Evolutionary conservation across 2,888 invertebrate species (phyloP).

Genomic region (Malachius bipustulatus): DNA sequence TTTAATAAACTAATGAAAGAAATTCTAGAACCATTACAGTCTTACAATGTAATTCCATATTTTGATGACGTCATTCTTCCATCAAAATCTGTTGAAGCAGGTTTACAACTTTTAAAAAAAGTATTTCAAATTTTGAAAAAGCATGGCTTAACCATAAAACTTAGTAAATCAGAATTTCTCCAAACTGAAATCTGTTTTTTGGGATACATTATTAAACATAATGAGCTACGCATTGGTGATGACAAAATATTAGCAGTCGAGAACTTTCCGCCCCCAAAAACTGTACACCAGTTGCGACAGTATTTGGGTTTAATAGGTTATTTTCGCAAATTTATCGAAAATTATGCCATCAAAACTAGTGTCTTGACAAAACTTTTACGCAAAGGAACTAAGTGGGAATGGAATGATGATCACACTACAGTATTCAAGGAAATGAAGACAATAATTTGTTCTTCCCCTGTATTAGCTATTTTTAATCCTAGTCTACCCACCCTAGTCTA

Average conservation of each 20-base stretch:
- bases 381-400: slow-evolving; percentile 2
- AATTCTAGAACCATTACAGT: slow-evolving; percentile 12
- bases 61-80: slow-evolving; percentile 26
- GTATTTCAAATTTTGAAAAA: slow-evolving; percentile 12
- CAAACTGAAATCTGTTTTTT: slow-evolving; percentile 19
- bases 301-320: slow-evolving; percentile 25
- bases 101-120: slow-evolving; percentile 11
- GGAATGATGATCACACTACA: neutral
- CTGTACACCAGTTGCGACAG: slow-evolving; percentile 22
- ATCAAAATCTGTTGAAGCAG: slow-evolving; percentile 11
- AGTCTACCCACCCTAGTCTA: slow-evolving; percentile 16
- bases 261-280: slow-evolving; percentile 21
- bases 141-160: slow-evolving; percentile 16
- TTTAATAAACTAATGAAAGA: slow-evolving; percentile 24
- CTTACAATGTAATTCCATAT: slow-evolving; percentile 16
- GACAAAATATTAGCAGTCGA: slow-evolving; percentile 20
- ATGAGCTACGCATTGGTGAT: slow-evolving; percentile 19
- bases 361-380: slow-evolving; percentile 18
- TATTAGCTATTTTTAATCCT: slow-evolving; percentile 17
- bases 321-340: too few relatives aligned
- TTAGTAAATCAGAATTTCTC: slow-evolving; percentile 21
- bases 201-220: slow-evolving; percentile 21
- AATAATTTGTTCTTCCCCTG: slow-evolving; percentile 13
- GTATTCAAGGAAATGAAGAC: slow-evolving; percentile 10
- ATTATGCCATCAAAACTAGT: slow-evolving; percentile 19